A percentile compares a stretch with the other conserved stretches of the same genome.
Conservation (phyloP, 2,888 invertebrate species). For the Formica aserva region DNA sequence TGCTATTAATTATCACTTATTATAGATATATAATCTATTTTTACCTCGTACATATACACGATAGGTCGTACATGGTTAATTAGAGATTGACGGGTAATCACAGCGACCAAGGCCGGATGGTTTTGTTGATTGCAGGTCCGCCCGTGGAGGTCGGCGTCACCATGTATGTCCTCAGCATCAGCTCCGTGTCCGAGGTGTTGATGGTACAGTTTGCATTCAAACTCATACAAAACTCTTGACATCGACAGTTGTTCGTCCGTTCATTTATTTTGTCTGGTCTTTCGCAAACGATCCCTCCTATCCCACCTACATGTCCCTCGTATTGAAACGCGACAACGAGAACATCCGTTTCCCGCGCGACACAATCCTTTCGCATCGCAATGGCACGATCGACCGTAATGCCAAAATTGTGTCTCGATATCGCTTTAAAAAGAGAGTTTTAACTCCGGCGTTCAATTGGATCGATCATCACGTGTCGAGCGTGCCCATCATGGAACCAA, state of each 20-base stretch:
- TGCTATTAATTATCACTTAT: constrained; percentile 47
- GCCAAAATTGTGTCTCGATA: constrained; percentile 44
- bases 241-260: constrained; percentile 70
- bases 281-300: neutral
- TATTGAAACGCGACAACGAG: constrained; percentile 39
- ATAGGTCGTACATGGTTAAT: constrained; percentile 65
- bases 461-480: constrained; percentile 54
- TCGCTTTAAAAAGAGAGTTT: neutral
- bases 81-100: constrained; percentile 75
- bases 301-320: constrained; percentile 1
- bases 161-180: constrained; percentile 99
- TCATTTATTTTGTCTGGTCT: constrained; percentile 71
- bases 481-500: constrained; percentile 43
- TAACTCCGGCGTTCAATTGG: constrained; percentile 34
- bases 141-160: constrained; percentile 99
- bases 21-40: constrained; percentile 52
- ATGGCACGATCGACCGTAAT: constrained; percentile 47
- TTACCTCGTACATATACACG: constrained; percentile 24
- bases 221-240: constrained; percentile 83
- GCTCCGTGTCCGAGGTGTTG: constrained; percentile 99
- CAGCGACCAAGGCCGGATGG: constrained; percentile 81
- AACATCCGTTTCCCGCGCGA: constrained; percentile 37
- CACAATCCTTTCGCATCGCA: constrained; percentile 44
- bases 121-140: constrained; percentile 93
- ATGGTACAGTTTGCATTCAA: constrained; percentile 90